phyloP scores from a whole-genome alignment of 1,140 invertebrate species.

The Lysiphlebus fabarum region DNA sequence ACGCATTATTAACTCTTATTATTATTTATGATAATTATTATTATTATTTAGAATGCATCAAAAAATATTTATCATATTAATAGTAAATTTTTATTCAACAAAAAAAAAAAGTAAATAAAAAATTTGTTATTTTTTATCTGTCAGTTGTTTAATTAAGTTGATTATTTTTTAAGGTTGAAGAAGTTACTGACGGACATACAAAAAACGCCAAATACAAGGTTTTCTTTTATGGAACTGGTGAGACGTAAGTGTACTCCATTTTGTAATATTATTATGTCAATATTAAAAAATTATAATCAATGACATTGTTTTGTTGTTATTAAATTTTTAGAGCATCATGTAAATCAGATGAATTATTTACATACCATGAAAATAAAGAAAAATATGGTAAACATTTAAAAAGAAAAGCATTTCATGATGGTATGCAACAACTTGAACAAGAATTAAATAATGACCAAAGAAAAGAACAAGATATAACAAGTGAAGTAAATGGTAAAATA shows the following conservation, averaged over 20 bases:
- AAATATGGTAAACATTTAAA: constrained; percentile 65
- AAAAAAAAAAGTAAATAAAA: no score
- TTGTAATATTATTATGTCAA: constrained; percentile 16
- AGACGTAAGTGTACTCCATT: constrained; percentile 70
- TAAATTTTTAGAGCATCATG: constrained; percentile 48
- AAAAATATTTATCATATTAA: no score
- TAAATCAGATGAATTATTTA: constrained; percentile 56
- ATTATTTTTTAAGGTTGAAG: constrained; percentile 64
- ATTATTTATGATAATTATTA: no score
- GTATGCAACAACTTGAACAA: constrained; percentile 63
- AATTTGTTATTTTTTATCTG: no score
- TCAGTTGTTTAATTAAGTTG: not conserved
- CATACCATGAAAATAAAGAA: constrained; percentile 61
- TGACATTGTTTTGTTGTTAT: constrained; percentile 4
- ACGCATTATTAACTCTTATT: no score
- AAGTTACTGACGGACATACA: constrained; percentile 63
- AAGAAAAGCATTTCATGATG: constrained; percentile 67
- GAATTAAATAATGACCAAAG: constrained; percentile 43
- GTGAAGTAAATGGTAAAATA: constrained; percentile 25
- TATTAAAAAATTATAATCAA: no score
- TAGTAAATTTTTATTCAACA: no score
- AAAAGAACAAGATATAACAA: constrained; percentile 25
- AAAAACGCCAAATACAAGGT: constrained; percentile 84
- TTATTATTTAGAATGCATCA: no score
- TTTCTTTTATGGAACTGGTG: constrained; percentile 91